A percentile compares a stretch with the other conserved stretches of the same genome.
These are phyloP conservation scores for Aleiodes alternator DNA, from an alignment of 2,888 invertebrate genomes.

Conservation along the genomic window DNA sequence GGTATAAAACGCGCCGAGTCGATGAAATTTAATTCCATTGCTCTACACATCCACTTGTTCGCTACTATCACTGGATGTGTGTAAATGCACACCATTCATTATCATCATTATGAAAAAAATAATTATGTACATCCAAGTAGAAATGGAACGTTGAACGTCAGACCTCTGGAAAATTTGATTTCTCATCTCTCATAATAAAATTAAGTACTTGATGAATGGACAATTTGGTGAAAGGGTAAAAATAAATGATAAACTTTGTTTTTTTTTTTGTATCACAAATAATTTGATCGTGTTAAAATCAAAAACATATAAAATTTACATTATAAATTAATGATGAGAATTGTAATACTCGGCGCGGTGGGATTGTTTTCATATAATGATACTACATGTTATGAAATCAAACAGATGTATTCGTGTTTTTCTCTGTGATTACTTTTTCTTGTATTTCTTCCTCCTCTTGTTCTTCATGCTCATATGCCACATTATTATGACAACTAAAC, in stretches of 20 bases:
- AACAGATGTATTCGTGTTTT: constrained; percentile 39
- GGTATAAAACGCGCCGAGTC: no score
- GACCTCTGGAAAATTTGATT: no score
- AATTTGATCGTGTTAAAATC: not conserved
- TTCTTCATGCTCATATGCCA: constrained; percentile 65
- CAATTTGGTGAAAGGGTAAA: not conserved
- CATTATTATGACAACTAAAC: constrained; percentile 62
- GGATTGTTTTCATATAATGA: constrained; percentile 28
- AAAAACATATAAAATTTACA: constrained; percentile 5
- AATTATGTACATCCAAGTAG: not conserved
- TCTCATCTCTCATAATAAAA: no score
- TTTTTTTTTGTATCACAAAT: constrained; percentile 49
- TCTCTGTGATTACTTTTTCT: constrained; percentile 36
- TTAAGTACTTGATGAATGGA: no score
- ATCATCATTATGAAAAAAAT: not conserved
- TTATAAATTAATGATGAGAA: constrained; percentile 11
- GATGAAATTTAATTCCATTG: no score
- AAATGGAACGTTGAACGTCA: no score
- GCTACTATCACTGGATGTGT: no score
- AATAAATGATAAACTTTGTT: constrained; percentile 4
- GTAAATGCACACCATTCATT: no score
- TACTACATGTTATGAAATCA: constrained; percentile 44
- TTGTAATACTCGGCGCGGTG: not conserved
- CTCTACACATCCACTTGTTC: no score
- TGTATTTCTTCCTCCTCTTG: constrained; percentile 49